phyloP scores from a whole-genome alignment of 2,888 invertebrate genomes.

The Agonopterix heracliana region DNA sequence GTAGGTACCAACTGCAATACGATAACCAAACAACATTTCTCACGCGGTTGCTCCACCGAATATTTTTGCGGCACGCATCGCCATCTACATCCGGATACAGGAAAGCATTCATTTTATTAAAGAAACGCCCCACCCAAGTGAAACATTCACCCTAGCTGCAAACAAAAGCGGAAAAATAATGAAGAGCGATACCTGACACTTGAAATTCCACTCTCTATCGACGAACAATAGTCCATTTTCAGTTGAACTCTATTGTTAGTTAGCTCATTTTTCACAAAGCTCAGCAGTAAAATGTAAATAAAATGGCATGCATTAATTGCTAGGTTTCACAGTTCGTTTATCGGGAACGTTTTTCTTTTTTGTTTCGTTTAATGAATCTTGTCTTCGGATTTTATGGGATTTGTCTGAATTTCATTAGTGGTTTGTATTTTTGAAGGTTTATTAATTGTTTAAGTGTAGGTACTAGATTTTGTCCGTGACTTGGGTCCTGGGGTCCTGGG shows the following conservation, averaged over 20 bases:
- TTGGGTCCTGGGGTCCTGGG: no score
- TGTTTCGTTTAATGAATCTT: slow-evolving; percentile 26
- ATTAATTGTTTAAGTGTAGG: no score
- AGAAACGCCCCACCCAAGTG: slow-evolving; percentile 52
- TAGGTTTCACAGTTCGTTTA: slow-evolving; percentile 59
- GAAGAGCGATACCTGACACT: slow-evolving; percentile 13
- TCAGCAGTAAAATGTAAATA: slow-evolving; percentile 53
- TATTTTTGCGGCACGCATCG: slow-evolving; percentile 34
- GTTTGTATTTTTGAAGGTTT: neutral
- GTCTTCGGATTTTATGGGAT: slow-evolving; percentile 1
- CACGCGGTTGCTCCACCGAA: slow-evolving; percentile 21
- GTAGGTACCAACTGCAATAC: neutral
- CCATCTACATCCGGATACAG: slow-evolving; percentile 47
- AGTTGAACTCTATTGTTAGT: slow-evolving; percentile 3
- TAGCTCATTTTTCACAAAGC: slow-evolving; percentile 1
- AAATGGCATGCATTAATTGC: slow-evolving; percentile 59
- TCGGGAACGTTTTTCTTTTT: slow-evolving; percentile 28
- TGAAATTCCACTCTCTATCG: slow-evolving; percentile 23
- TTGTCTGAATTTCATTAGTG: slow-evolving; percentile 20
- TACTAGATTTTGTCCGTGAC: no score
- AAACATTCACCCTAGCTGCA: slow-evolving; percentile 35
- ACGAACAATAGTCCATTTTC: slow-evolving; percentile 23
- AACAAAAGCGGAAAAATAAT: slow-evolving; percentile 27
- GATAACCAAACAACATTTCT: slow-evolving; percentile 16
- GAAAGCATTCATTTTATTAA: slow-evolving; percentile 61